Conservation (phyloP, 2,113 vertebrate genomes). For the Benitochromis conjunctus region DNA sequence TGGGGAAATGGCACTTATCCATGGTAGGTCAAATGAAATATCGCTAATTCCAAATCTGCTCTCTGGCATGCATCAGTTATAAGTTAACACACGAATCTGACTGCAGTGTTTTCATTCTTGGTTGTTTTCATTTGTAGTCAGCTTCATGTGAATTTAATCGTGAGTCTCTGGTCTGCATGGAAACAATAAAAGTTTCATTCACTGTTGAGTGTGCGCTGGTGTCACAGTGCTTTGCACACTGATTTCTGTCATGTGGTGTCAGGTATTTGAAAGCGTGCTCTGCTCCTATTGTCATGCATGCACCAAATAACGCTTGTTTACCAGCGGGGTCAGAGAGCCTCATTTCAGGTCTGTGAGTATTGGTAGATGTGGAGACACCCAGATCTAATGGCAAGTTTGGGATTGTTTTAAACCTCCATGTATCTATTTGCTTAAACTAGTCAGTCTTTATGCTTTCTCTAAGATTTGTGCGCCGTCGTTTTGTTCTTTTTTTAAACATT, state of each 20-base stretch:
- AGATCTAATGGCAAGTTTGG: background rate
- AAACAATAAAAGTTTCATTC: background rate
- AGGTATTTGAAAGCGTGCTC: background rate
- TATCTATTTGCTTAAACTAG: background rate
- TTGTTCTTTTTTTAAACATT: background rate
- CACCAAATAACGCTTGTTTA: background rate
- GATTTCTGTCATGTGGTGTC: conserved; percentile 5
- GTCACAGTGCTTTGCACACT: background rate
- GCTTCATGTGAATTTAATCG: background rate
- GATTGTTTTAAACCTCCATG: background rate
- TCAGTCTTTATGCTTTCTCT: background rate
- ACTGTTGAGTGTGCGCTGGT: fast-evolving
- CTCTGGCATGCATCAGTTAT: background rate
- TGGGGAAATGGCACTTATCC: conserved; percentile 71
- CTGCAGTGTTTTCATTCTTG: background rate
- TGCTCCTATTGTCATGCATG: background rate
- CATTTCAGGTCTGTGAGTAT: background rate
- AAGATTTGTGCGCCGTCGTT: background rate
- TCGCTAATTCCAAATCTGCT: background rate
- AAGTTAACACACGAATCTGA: background rate
- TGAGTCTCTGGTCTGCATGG: background rate
- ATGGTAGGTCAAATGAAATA: conserved; percentile 60
- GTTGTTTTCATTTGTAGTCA: background rate
- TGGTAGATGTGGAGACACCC: background rate
- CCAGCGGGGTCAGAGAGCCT: background rate